Evolutionary conservation across 2,888 invertebrate genomes (phyloP), one percentile per base, ranked within the genome.

Genomic region (Apoderus coryli): DNA sequence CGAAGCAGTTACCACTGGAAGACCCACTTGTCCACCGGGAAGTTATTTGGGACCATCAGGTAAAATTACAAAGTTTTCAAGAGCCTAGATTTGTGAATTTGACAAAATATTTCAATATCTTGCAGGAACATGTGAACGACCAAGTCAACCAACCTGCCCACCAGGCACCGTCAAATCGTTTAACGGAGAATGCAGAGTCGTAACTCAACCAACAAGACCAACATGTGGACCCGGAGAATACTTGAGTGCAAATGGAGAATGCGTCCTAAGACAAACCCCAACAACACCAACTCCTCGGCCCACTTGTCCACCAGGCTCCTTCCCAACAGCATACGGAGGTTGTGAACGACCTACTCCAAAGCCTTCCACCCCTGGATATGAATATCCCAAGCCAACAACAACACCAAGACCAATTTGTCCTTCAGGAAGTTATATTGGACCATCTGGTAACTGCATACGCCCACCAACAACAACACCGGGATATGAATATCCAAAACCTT

Each of bases 181-280:
- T 4, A 15, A 23, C 10, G 31, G 31, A 31, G 14, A 13, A 11
- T 31, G 31, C 12, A 10, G 4, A 14, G 6, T n/a, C 14, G 13
- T 14, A 7, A 25, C 29, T n/a, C 31, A 25, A 16, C 14, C 24
- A 3, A 9, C 28, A 4, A 9, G 23, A n/a, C 14, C 28, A 10
- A 27, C 28, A 11, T 36, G 35, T 16, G 23, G 23, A n/a, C 33
- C 31, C 15, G 40, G 40, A 12, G 25, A 29, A 32, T 30, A 31
- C 25, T 29, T 24, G 10, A 29, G 33, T 7, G 29, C 41, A 16
- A 41, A 46, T 52, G 2, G 54, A 16, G 16, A 56, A 10, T 38
- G 36, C 27, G 16, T 31, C 29, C 15, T 22, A 12, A 30, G 34
- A 24, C 5, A 6, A 32, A 32, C 32, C 14, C 31, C 29, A 13